Evolutionary conservation across 2,113 vertebrate species (phyloP).

Genomic region (Leucoraja erinaceus): DNA sequence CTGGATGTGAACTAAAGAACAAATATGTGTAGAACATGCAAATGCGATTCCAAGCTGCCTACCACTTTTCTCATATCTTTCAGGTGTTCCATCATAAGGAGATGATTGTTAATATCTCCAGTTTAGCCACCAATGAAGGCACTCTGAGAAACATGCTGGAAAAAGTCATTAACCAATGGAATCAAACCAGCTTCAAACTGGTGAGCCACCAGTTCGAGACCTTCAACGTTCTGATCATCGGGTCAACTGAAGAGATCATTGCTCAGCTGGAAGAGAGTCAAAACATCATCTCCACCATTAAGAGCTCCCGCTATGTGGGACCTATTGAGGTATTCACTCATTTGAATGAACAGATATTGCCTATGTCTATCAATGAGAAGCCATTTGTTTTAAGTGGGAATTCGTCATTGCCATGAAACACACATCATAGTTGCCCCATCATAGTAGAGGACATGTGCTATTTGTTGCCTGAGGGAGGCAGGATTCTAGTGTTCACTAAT

Average conservation of each 20-base stretch:
- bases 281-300: constrained; percentile 49
- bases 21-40: background rate
- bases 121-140: constrained; percentile 53
- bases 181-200: constrained; percentile 50
- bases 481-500: background rate
- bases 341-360: background rate
- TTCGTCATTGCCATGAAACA: background rate
- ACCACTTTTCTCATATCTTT: background rate
- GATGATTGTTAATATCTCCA: constrained; percentile 52
- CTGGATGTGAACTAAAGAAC: background rate
- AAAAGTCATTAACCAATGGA: constrained; percentile 53
- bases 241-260: constrained; percentile 51
- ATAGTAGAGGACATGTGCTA: background rate
- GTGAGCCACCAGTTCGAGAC: constrained; percentile 46
- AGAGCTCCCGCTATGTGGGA: constrained; percentile 50
- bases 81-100: constrained; percentile 52
- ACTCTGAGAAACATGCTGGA: constrained; percentile 53
- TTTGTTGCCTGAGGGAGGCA: background rate
- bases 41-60: too few species aligned
- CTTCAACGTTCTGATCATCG: constrained; percentile 47
- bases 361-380: background rate
- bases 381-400: background rate
- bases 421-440: too few species aligned
- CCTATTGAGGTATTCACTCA: constrained; percentile 39
- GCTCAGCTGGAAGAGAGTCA: constrained; percentile 56